Conservation (phyloP, 2,113 vertebrate species). For the Eira barbara region DNA sequence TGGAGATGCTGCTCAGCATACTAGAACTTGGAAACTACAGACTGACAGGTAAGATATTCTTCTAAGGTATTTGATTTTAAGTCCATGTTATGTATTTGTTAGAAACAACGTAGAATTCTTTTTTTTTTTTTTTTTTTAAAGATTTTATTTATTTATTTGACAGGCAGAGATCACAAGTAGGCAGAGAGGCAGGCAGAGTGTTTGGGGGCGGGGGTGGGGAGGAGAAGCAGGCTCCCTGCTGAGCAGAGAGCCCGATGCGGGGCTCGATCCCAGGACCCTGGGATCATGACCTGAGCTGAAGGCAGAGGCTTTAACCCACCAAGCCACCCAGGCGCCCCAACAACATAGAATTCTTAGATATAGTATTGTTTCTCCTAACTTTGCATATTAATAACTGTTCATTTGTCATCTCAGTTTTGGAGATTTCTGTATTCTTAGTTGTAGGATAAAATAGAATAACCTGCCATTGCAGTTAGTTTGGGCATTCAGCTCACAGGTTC, state of each 20-base stretch:
- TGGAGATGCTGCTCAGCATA: constrained; percentile 97
- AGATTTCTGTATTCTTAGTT: neutral
- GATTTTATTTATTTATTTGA: too few relatives aligned
- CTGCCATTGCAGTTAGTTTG: neutral
- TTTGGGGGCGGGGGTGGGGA: too few relatives aligned
- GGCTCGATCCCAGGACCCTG: too few relatives aligned
- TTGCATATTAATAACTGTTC: neutral
- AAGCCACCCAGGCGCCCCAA: too few relatives aligned
- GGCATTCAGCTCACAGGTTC: neutral
- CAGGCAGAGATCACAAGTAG: too few relatives aligned
- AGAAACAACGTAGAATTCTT: neutral
- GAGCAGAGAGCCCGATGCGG: too few relatives aligned
- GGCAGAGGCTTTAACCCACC: too few relatives aligned
- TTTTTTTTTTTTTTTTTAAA: too few relatives aligned
- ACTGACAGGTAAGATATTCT: constrained; percentile 87
- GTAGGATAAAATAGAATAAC: neutral
- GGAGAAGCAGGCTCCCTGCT: too few relatives aligned
- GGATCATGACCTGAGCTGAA: too few relatives aligned
- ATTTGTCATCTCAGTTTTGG: constrained; percentile 34
- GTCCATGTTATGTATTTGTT: neutral
- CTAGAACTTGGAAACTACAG: constrained; percentile 98
- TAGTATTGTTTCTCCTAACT: neutral
- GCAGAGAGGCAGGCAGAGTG: too few relatives aligned
- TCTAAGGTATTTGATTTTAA: neutral
- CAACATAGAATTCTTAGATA: neutral